Evolutionary conservation across 2,888 invertebrate genomes (phyloP), one percentile per base, ranked within the genome.

Genomic region (Tromatobia lineatoria): DNA sequence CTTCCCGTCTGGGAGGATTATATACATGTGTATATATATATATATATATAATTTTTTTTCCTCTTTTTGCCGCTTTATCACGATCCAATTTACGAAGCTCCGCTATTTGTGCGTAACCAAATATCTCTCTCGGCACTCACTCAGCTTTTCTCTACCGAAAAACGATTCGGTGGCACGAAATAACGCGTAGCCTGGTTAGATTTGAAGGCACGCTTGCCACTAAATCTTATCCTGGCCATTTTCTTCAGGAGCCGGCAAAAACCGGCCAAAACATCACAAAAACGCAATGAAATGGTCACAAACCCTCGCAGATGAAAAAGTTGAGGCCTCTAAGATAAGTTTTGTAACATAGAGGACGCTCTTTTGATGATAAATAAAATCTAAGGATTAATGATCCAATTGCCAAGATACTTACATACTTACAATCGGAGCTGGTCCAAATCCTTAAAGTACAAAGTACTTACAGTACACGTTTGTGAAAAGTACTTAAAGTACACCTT

Each of bases 11-110:
- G 23, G 20, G 54, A 29, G 42, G 38, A 52, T 74, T 50, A 59
- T 70, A 29, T 29, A n/a, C n/a, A n/a, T n/a, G n/a, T n/a, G n/a
- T n/a, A n/a, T n/a, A n/a, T n/a, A n/a, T n/a, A n/a, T n/a, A n/a
- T n/a, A n/a, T n/a, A n/a, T n/a, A n/a, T n/a, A n/a, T n/a, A n/a
- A n/a, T n/a, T 11, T 34, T 34, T 25, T 70, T 70, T 70, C 29
- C 54, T 18, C 47, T 52, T 29, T 66, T 45, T 20, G 15, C 52
- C 20, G 6, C 1, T 52, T 52, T 67, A 64, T 64, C 38, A 23
- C 47, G 67, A 67, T 50, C 23, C 67, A 59, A 29, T 69, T 47
- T 47, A 50, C 45, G 59, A 64, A 64, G 10, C 18, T 70, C 47
- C 69, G 69, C 47, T 69, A 15, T 70, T 50, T 15, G 2, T 47